phyloP scores from a whole-genome alignment of 1,140 invertebrate genomes.

The Penaeus indicus region DNA sequence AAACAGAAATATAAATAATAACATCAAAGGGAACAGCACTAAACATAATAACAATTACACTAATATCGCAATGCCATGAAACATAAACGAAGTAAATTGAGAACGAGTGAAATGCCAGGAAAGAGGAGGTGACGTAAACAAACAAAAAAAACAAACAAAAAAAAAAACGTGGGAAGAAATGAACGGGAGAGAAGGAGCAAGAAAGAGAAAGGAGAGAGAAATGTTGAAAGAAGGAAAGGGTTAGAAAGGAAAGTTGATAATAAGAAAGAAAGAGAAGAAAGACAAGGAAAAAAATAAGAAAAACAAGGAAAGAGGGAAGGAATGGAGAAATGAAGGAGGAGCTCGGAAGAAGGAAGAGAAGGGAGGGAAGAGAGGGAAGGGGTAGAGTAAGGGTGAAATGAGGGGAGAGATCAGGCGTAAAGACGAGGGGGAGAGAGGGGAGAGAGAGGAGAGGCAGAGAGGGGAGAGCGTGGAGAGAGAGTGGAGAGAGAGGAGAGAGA shows the following conservation, averaged over 20 bases:
- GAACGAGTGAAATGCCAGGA: background rate
- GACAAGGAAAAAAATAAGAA: background rate
- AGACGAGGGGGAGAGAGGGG: too few relatives aligned
- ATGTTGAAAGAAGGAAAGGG: slow-evolving; percentile 1
- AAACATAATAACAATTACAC: background rate
- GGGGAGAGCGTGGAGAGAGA: background rate
- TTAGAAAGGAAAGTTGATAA: background rate
- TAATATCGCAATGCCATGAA: background rate
- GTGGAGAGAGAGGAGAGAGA: background rate
- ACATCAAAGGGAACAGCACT: background rate
- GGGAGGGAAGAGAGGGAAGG: background rate
- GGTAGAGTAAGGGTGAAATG: background rate
- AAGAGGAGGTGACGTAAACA: background rate
- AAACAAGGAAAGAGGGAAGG: too few relatives aligned
- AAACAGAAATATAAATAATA: too few relatives aligned
- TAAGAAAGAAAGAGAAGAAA: background rate
- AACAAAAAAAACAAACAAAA: background rate
- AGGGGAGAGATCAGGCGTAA: background rate
- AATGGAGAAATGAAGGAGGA: too few relatives aligned
- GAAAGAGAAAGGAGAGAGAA: background rate
- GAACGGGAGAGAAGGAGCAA: background rate
- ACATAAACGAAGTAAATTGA: background rate
- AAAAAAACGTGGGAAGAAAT: slow-evolving; percentile 10
- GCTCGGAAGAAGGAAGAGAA: too few relatives aligned
- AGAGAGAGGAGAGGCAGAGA: too few relatives aligned